phyloP scores from a whole-genome alignment of 2,797 vertebrate species.

The Malacoctenus gilli region DNA sequence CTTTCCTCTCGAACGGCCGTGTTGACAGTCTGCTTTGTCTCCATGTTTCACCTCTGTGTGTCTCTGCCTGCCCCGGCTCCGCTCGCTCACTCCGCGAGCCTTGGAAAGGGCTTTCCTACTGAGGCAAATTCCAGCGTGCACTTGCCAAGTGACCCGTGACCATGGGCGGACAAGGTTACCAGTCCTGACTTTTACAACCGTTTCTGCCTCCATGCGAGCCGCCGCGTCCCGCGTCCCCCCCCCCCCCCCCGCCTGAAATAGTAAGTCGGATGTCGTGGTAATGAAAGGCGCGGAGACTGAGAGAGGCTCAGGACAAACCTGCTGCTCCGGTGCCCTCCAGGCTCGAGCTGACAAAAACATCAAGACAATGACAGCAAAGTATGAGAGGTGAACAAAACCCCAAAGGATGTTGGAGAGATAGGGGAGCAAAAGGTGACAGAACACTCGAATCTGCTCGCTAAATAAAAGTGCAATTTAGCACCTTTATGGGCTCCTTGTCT shows the following conservation, averaged over 20 bases:
- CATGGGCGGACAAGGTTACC: conserved; percentile 75
- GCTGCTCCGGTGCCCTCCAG: conserved; percentile 89
- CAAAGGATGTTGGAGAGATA: conserved; percentile 69
- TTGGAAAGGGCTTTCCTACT: conserved; percentile 76
- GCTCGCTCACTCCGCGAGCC: conserved; percentile 66
- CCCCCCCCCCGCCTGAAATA: conserved; percentile 73
- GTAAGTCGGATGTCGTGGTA: conserved; percentile 59
- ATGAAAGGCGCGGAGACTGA: conserved; percentile 62
- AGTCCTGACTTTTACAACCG: conserved; percentile 77
- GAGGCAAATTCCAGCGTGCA: conserved; percentile 79
- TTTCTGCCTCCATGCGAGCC: conserved; percentile 65
- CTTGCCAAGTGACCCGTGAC: conserved; percentile 83
- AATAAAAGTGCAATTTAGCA: conserved; percentile 68
- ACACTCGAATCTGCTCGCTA: conserved; percentile 51
- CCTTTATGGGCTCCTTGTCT: conserved; percentile 44
- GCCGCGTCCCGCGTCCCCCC: too few species aligned
- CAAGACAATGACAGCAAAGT: conserved; percentile 94
- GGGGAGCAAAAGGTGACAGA: conserved; percentile 70
- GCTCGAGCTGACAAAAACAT: conserved; percentile 93
- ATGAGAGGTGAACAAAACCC: conserved; percentile 83
- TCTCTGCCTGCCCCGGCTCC: conserved; percentile 57
- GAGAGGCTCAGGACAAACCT: conserved; percentile 85
- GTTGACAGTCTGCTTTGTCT: conserved; percentile 69
- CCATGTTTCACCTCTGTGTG: conserved; percentile 59
- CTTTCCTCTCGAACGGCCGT: conserved; percentile 57